A percentile compares a stretch with the other conserved stretches of the same genome.
These are phyloP conservation scores for Rhamnusium bicolor DNA, from an alignment of 2,888 invertebrate genomes.

Conservation along the genomic window DNA sequence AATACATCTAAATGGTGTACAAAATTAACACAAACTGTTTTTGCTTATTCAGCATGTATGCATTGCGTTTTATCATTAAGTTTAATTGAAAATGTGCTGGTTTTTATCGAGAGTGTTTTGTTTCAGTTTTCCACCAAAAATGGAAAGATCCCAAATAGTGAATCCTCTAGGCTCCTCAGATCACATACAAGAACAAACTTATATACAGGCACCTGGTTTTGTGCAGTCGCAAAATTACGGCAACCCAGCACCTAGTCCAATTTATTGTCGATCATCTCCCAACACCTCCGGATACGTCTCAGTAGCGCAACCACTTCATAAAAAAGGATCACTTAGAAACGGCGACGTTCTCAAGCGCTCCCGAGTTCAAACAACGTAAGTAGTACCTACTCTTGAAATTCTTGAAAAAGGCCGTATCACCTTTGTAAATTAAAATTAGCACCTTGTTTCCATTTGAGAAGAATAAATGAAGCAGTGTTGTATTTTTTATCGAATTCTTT, in stretches of 20 bases:
- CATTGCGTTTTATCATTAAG: background rate
- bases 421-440: background rate
- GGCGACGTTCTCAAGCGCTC: constrained; percentile 79
- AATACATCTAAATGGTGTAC: background rate
- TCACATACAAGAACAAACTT: constrained; percentile 69
- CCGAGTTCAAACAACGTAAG: constrained; percentile 80
- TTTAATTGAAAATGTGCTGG: constrained; percentile 24
- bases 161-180: constrained; percentile 66
- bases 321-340: constrained; percentile 78
- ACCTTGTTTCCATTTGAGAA: background rate
- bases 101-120: constrained; percentile 44
- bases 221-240: constrained; percentile 68
- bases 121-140: constrained; percentile 70
- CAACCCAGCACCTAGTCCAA: constrained; percentile 64
- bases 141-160: constrained; percentile 69
- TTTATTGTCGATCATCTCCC: constrained; percentile 67
- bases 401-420: too few species aligned
- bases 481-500: too few species aligned
- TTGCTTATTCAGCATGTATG: constrained; percentile 4
- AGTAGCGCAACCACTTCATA: constrained; percentile 73
- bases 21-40: background rate
- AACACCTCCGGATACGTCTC: constrained; percentile 67
- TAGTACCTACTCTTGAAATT: constrained; percentile 55
- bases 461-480: background rate
- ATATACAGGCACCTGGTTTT: constrained; percentile 70